phyloP scores from a whole-genome alignment of 2,888 invertebrate species.

The Eupithecia centaureata region DNA sequence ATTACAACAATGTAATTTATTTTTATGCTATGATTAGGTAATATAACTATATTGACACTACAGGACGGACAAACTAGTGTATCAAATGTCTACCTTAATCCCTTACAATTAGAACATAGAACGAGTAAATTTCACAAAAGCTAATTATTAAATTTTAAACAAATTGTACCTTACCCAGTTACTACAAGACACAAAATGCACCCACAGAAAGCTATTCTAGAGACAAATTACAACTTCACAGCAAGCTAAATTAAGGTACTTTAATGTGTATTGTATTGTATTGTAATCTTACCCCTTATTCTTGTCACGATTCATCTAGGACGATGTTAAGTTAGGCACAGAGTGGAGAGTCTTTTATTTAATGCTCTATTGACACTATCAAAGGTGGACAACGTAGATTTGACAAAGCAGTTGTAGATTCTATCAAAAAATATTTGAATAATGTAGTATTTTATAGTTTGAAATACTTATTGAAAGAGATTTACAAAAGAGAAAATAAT shows the following conservation, averaged over 20 bases:
- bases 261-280: background rate
- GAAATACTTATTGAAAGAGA: too few species aligned
- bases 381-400: background rate
- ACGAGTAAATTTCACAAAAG: background rate
- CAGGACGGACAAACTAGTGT: background rate
- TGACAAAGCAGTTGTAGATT: background rate
- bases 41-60: background rate
- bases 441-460: background rate
- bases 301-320: background rate
- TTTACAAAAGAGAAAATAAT: too few species aligned
- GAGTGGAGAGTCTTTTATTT: background rate
- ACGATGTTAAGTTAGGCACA: conserved; percentile 4
- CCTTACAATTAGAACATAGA: background rate
- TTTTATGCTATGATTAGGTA: background rate
- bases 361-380: background rate
- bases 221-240: conserved; percentile 7
- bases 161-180: conserved; percentile 12
- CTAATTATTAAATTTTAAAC: background rate
- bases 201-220: conserved; percentile 22
- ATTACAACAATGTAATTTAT: background rate
- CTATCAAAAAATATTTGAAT: background rate
- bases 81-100: background rate
- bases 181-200: conserved; percentile 14
- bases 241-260: conserved; percentile 1
- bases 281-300: background rate